phyloP scores from a whole-genome alignment of 1,140 invertebrate species.

The Trichogramma pretiosum region DNA sequence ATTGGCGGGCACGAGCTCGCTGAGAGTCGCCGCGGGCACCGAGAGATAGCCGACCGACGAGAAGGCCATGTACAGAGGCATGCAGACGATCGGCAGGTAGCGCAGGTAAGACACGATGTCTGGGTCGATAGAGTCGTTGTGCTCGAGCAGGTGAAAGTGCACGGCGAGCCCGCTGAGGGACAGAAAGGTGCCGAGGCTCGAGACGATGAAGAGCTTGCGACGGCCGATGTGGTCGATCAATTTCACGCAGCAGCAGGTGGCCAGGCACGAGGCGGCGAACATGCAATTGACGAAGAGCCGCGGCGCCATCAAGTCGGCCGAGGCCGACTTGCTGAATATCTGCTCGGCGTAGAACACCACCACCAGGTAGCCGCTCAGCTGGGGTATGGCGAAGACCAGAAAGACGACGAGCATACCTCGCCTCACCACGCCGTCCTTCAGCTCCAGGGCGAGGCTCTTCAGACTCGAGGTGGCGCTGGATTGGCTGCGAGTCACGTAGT shows the following conservation, averaged over 20 bases:
- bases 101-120: conserved; percentile 14
- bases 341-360: conserved; percentile 64
- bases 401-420: conserved; percentile 55
- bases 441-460: neutral
- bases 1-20: conserved; percentile 63
- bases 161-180: conserved; percentile 48
- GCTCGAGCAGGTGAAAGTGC: conserved; percentile 50
- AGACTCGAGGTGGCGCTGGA: neutral
- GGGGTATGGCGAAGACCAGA: conserved; percentile 61
- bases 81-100: conserved; percentile 16
- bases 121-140: neutral
- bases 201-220: conserved; percentile 55
- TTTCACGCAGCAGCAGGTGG: conserved; percentile 49
- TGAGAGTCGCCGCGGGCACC: conserved; percentile 60
- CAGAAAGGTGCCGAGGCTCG: conserved; percentile 46
- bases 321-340: conserved; percentile 56
- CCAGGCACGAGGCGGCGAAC: conserved; percentile 54
- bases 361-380: conserved; percentile 63
- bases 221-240: conserved; percentile 63
- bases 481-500: neutral
- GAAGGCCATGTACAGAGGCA: conserved; percentile 21
- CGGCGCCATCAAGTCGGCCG: conserved; percentile 34
- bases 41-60: conserved; percentile 58
- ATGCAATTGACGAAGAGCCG: conserved; percentile 54
- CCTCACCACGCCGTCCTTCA: conserved; percentile 21